phyloP scores from a whole-genome alignment of 2,797 vertebrate species.

The Gephyroberyx darwinii region DNA sequence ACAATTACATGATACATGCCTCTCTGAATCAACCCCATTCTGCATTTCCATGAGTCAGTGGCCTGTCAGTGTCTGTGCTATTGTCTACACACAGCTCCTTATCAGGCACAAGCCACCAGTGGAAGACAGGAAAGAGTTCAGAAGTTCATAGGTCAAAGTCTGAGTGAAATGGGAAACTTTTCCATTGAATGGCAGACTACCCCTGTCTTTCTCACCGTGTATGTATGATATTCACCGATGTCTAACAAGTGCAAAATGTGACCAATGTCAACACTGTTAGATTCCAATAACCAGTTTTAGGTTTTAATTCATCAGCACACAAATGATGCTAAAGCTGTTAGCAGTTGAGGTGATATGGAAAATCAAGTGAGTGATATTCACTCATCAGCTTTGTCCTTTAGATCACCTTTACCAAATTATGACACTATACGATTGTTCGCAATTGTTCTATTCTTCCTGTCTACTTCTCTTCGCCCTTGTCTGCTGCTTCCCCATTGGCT shows the following conservation, averaged over 20 bases:
- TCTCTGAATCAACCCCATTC: constrained; percentile 31
- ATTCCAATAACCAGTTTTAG: not conserved
- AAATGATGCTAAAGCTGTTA: not conserved
- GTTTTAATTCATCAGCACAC: not conserved
- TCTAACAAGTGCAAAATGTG: not conserved
- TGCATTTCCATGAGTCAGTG: constrained; percentile 38
- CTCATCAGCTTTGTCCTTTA: constrained; percentile 20
- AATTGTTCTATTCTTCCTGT: constrained; percentile 49
- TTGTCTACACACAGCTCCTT: constrained; percentile 61
- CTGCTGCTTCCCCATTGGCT: constrained; percentile 64
- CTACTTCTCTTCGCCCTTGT: constrained; percentile 17
- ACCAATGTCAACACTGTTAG: not conserved
- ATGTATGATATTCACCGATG: not conserved
- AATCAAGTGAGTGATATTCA: constrained; percentile 9
- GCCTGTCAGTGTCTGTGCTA: constrained; percentile 35
- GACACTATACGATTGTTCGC: constrained; percentile 29
- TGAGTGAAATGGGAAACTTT: constrained; percentile 46
- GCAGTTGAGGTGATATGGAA: not conserved
- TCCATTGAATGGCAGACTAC: constrained; percentile 8
- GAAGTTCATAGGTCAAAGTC: constrained; percentile 76
- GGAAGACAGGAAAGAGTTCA: constrained; percentile 60
- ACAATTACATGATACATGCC: not conserved
- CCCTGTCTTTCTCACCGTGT: constrained; percentile 1
- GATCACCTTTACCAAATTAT: constrained; percentile 8
- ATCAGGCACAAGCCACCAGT: constrained; percentile 62